Evolutionary conservation across 2,888 invertebrate species (phyloP), one percentile per base, ranked within the genome.

Genomic region (Chironomus tentans): DNA sequence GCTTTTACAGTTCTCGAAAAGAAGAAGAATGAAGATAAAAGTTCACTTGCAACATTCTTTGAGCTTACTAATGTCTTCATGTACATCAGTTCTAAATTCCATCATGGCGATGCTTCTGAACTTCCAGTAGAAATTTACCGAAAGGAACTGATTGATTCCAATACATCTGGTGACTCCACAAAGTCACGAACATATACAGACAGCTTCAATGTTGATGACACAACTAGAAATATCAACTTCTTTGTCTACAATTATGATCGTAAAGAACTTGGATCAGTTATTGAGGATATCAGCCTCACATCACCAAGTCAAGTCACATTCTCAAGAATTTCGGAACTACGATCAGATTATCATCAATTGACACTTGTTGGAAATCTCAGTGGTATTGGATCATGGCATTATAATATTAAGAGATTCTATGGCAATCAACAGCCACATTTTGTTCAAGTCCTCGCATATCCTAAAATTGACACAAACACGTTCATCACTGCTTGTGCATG

Each of bases 401-500:
- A 88, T 80, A 85, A 84, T 22, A 86, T 88, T 46, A 87, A 88
- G 79, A 84, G 87, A 2, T 85, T 85, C 77, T 82, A 85, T 46
- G 88, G 88, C 12, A 87, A 86, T 78, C 88, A 88, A 0, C 87
- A 88, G 79, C 87, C 88, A 0, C 88, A 88, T 80, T 87, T 86
- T 79, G 84, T 89, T 0, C 88, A 88, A 82, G 87, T 89, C 0
- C 84, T 86, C 79, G 88, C 88, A 0, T 82, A 50, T 81, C 82
- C 47, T 81, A 83, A 7, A 84, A 13, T 47, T 15, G 24, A 68
- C 18, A 61, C 24, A 5, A 4, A 15, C 7, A 50, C 84, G 15
- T 83, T 86, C 6, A 83, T 87, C 0, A 79, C 82, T 47, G 85
- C 86, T 1, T 82, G 83, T 7, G 84, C 87, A 21, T 87, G 87